Evolutionary conservation across 2,888 invertebrate genomes (phyloP).

Genomic region (Agrilus biguttatus): DNA sequence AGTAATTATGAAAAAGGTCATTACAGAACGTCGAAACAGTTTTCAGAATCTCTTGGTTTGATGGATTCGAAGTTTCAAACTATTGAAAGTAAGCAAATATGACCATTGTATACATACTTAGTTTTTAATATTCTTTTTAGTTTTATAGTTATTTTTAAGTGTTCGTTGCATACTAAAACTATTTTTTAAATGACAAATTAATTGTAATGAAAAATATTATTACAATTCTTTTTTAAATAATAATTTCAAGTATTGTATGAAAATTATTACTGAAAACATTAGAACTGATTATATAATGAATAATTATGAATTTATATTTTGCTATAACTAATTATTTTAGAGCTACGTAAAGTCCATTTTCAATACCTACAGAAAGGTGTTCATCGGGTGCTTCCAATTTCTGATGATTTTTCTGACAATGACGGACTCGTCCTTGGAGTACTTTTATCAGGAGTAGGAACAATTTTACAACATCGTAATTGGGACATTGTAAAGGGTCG

Average conservation of each 20-base stretch:
- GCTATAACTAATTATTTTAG: slow-evolving; percentile 28
- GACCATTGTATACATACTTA: slow-evolving; percentile 9
- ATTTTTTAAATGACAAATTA: no score
- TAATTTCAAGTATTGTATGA: no score
- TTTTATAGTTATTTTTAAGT: no score
- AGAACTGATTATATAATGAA: no score
- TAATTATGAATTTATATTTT: no score
- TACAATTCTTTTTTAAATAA: no score
- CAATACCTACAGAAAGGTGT: slow-evolving; percentile 37
- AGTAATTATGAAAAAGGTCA: slow-evolving; percentile 20
- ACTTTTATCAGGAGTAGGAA: slow-evolving; percentile 43
- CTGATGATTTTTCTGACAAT: slow-evolving; percentile 37
- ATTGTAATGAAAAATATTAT: no score
- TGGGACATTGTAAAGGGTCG: slow-evolving; percentile 40
- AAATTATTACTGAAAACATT: no score
- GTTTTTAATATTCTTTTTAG: no score
- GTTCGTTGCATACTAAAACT: no score
- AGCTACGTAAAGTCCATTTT: slow-evolving; percentile 38
- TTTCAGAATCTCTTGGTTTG: slow-evolving; percentile 33
- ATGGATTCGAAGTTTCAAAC: slow-evolving; percentile 36
- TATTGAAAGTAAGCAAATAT: slow-evolving; percentile 34
- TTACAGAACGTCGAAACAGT: slow-evolving; percentile 20
- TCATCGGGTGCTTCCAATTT: slow-evolving; percentile 19
- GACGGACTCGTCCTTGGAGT: slow-evolving; percentile 44
- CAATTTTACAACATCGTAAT: slow-evolving; percentile 34